Evolutionary conservation across 2,888 invertebrate genomes (phyloP), one percentile per base, ranked within the genome.

Genomic region (Odontothrips loti): DNA sequence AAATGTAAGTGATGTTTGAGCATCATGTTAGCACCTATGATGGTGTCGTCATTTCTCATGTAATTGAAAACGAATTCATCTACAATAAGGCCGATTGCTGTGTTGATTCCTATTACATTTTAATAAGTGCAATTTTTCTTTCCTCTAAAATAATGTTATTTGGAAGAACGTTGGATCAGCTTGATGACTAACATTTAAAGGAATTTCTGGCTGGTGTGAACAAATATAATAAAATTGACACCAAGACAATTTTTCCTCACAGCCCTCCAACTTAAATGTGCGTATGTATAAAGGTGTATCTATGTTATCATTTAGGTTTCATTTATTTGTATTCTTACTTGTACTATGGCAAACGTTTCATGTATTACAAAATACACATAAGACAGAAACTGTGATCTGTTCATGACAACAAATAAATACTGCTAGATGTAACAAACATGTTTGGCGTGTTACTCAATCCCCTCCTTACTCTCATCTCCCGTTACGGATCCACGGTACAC

Each of bases 381-480:
- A 75, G 68, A 75, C 68, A 75, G 68, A 75, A 75, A 75, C 68
- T 75, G 68, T 75, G 68, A 75, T 75, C 68, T 75, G 68, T 75
- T 75, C 68, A 75, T 75, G 68, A 75, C 68, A 75, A 75, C 68
- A 75, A 75, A 75, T 75, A 75, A 75, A 75, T 75, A 75, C 68
- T 75, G 27, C 68, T 75, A 75, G 34, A 43, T 43, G 34, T 43
- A 43, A 43, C 34, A 43, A 2, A 43, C 6, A 43, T 43, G 34
- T 43, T 43, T 6, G 2, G 34, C 34, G 34, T 43, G 3, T 43
- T 43, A 43, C 34, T 43, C 34, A 43, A 43, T 43, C 6, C 34
- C 6, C 34, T 4, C 34, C 34, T n/a, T n/a, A n/a, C n/a, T n/a
- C n/a, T n/a, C n/a, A n/a, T n/a, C n/a, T n/a, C n/a, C n/a, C n/a